Conservation (phyloP, 2,888 invertebrate genomes). For the Abscondita cerata region DNA sequence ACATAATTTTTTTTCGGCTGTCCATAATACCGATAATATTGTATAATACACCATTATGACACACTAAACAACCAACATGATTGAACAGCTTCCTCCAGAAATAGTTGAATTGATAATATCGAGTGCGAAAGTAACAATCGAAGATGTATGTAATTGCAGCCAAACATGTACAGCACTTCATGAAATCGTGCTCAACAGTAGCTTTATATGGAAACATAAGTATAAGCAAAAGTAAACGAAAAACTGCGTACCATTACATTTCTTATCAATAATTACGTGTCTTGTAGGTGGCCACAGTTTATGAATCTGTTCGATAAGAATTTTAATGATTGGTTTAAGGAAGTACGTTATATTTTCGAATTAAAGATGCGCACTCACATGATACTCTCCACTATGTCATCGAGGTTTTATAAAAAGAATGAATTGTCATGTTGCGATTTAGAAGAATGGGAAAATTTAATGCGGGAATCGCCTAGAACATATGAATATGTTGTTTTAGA, state of each 20-base stretch:
- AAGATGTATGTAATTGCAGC: constrained; percentile 63
- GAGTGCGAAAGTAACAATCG: constrained; percentile 43
- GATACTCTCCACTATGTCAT: constrained; percentile 58
- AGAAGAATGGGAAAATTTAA: constrained; percentile 56
- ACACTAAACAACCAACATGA: constrained; percentile 33
- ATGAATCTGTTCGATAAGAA: constrained; percentile 51
- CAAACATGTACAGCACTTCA: constrained; percentile 63
- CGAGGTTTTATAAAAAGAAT: constrained; percentile 58
- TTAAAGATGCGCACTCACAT: constrained; percentile 50
- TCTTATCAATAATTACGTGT: neutral
- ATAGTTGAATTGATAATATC: constrained; percentile 52
- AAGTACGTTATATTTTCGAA: constrained; percentile 52
- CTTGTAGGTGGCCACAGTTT: constrained; percentile 58
- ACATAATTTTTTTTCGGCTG: no score
- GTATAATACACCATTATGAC: no score
- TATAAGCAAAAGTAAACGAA: constrained; percentile 57
- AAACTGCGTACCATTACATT: neutral
- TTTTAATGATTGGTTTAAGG: constrained; percentile 54
- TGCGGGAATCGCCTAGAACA: constrained; percentile 56
- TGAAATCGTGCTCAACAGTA: constrained; percentile 59
- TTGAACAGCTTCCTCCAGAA: constrained; percentile 54
- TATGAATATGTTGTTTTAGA: constrained; percentile 60
- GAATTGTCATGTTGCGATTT: constrained; percentile 60
- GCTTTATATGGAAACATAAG: constrained; percentile 60
- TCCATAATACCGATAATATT: no score